Conservation (phyloP, 2,888 invertebrate species). For the Phaonia tiefii region DNA sequence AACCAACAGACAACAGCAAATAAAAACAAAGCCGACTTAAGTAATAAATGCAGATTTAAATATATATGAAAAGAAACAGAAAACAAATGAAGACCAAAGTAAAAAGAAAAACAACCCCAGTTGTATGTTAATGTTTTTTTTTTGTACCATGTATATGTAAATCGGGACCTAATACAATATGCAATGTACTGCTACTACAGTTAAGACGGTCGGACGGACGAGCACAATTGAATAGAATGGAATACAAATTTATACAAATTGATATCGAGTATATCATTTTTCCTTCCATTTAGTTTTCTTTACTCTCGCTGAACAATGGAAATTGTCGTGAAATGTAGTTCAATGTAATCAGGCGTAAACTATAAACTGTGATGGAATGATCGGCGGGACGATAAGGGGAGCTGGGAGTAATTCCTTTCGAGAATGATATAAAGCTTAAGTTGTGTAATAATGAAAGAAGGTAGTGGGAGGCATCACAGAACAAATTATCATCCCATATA, state of each 20-base stretch:
- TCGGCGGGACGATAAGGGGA: too few species aligned
- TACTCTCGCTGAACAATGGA: not conserved
- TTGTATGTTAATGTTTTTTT: not conserved
- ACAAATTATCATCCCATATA: too few species aligned
- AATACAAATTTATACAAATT: slow-evolving; percentile 27
- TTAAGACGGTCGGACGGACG: too few species aligned
- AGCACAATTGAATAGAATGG: not conserved
- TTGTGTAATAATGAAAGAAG: too few species aligned
- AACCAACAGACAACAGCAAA: slow-evolving; percentile 34
- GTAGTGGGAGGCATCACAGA: too few species aligned
- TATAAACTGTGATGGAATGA: not conserved
- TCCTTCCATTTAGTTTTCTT: not conserved
- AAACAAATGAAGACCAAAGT: not conserved
- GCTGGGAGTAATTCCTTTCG: too few species aligned
- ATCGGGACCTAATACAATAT: slow-evolving; percentile 3
- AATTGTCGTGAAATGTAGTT: slow-evolving; percentile 30
- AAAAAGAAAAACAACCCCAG: too few species aligned
- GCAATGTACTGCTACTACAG: too few species aligned
- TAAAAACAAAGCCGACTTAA: slow-evolving; percentile 33
- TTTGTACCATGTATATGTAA: not conserved
- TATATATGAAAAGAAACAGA: too few species aligned
- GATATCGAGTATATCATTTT: slow-evolving; percentile 22
- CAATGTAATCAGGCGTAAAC: slow-evolving; percentile 37
- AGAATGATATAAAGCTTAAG: too few species aligned
- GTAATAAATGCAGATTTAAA: slow-evolving; percentile 40